Conservation (phyloP, 2,113 vertebrate species). For the Chloropsis cyanopogon region DNA sequence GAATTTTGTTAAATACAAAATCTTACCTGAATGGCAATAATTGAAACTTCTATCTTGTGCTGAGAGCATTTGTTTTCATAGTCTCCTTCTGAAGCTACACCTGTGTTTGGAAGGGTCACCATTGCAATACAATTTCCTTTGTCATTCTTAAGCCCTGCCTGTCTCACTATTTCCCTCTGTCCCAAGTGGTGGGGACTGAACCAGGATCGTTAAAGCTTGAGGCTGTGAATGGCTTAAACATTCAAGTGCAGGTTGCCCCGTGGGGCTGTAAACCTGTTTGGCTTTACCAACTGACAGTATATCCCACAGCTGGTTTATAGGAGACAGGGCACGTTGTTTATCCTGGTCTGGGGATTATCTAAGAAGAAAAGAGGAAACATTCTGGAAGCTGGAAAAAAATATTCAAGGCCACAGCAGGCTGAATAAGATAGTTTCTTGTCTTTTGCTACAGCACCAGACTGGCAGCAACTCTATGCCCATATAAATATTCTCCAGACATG, state of each 20-base stretch:
- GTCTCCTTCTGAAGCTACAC: neutral
- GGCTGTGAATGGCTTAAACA: neutral
- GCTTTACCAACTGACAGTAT: neutral
- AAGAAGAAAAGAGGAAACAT: neutral
- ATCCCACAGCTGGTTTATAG: neutral
- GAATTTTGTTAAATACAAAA: neutral
- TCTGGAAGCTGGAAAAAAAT: neutral
- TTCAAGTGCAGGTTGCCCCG: neutral
- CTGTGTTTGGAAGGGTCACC: neutral
- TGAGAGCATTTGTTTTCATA: neutral
- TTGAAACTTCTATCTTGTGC: neutral
- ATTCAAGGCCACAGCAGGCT: neutral
- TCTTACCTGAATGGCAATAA: neutral
- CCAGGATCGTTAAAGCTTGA: neutral
- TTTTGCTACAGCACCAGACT: neutral
- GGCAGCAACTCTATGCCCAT: neutral
- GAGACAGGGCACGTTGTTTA: neutral
- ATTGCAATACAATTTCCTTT: neutral
- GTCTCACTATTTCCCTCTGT: neutral
- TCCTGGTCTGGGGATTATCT: neutral
- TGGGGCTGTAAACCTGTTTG: neutral
- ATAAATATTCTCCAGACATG: slow-evolving; percentile 19
- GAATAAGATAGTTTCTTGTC: neutral
- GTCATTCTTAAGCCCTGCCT: neutral
- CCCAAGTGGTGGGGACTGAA: neutral